A percentile compares a stretch with the other conserved stretches of the same genome.
Conservation (phyloP, 2,797 vertebrate species). For the Synaphobranchus kaupii region DNA sequence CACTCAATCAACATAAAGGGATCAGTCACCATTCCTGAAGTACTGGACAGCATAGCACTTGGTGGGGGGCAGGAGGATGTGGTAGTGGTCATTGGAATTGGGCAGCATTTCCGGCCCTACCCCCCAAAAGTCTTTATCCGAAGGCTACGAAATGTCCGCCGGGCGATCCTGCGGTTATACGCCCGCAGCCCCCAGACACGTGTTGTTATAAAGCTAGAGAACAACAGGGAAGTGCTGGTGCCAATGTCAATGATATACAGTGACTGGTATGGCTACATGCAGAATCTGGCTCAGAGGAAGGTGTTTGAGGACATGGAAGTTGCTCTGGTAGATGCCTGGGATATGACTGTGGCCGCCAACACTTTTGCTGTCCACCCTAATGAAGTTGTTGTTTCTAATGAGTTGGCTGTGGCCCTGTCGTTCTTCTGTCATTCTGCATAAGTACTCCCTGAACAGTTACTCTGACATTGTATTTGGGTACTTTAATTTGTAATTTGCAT, state of each 20-base stretch:
- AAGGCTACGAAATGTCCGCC: conserved; percentile 43
- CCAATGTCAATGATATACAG: conserved; percentile 43
- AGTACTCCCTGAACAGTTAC: background rate
- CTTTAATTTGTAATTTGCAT: too few species aligned
- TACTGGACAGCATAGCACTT: background rate
- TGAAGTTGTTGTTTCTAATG: conserved; percentile 43
- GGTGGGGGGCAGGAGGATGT: conserved; percentile 41
- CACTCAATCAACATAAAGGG: background rate
- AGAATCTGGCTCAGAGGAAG: conserved; percentile 49
- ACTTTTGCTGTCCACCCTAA: conserved; percentile 47
- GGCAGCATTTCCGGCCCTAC: conserved; percentile 61
- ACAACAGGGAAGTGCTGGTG: conserved; percentile 46
- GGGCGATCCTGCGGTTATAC: conserved; percentile 36
- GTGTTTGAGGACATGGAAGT: conserved; percentile 51
- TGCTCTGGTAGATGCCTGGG: conserved; percentile 20
- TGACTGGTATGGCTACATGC: conserved; percentile 55
- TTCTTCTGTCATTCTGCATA: conserved; percentile 46
- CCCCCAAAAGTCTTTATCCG: conserved; percentile 54
- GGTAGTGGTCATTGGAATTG: conserved; percentile 50
- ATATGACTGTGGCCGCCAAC: too few species aligned
- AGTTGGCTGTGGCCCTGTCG: conserved; percentile 55
- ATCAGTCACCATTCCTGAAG: background rate
- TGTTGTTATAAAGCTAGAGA: conserved; percentile 58
- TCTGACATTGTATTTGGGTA: background rate
- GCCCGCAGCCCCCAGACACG: conserved; percentile 53